A percentile compares a stretch with the other conserved stretches of the same genome.
Conservation (phyloP, 2,113 vertebrate species). For the Sceloporus tristichus region DNA sequence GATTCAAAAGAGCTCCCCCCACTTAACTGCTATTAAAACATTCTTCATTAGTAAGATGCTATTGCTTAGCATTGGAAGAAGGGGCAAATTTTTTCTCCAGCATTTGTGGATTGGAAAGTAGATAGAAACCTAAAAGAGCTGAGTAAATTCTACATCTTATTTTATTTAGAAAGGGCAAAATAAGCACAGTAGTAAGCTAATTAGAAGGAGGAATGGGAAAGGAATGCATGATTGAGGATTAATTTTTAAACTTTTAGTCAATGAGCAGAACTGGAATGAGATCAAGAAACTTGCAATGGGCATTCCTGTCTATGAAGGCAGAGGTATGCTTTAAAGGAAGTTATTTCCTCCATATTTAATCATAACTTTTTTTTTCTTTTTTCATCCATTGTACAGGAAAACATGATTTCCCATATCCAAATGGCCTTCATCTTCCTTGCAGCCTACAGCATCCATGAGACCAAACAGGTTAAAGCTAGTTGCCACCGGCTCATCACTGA, state of each 20-base stretch:
- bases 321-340: background rate
- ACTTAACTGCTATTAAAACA: background rate
- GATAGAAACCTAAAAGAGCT: background rate
- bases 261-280: background rate
- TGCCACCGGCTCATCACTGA: constrained; percentile 71
- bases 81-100: background rate
- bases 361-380: background rate
- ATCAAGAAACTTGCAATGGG: background rate
- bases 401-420: constrained; percentile 65
- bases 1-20: background rate
- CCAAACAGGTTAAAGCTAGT: constrained; percentile 64
- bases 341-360: background rate
- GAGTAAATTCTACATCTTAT: background rate
- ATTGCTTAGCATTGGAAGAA: background rate
- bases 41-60: background rate
- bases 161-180: background rate
- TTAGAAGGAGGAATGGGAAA: background rate
- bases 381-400: constrained; percentile 65
- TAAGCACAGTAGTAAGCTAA: background rate
- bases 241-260: background rate
- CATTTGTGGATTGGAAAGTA: background rate
- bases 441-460: constrained; percentile 59
- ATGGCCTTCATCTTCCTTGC: constrained; percentile 72
- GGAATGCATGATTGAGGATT: background rate
- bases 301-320: background rate